Base-by-base conservation (phyloP, 2,113 vertebrate genomes). In the Entomyzon cyanotis region DNA sequence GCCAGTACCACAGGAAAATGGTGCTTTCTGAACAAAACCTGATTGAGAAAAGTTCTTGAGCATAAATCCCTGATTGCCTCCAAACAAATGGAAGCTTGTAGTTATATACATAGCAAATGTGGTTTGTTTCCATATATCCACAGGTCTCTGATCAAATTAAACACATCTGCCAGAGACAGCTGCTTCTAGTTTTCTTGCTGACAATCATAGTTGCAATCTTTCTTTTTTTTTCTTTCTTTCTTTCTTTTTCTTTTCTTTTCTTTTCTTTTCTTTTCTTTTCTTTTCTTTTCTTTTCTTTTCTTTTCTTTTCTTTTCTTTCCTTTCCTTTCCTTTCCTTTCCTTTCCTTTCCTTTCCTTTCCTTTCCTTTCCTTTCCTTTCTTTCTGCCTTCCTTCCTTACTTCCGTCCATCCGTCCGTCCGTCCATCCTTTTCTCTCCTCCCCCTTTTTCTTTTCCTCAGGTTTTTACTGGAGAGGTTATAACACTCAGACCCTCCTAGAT, bases 91-190 rank as follows among this genome's bases (percentile, higher is more conserved):
- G 27, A 90, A 85, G 21, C 27, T 63, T 91, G 23, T 44, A 28
- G 59, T 91, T 73, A 94, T 95, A 88, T 77, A 88, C 42, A 67
- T 37, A 59, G 67, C 47, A 93, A 85, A 64, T 63, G 70, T 88
- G 67, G 33, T 70, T 85, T 83, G 89, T 83, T 94, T 96, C 67
- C 78, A 95, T 94, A 94, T 81, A 89, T 73, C 73, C 53, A 64
- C 41, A 91, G 65, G 41, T 67, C 56, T 84, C 74, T 93, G 77
- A 94, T 69, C 46, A 63, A 95, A 96, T 55, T 52, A 94, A 96
- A 75, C 41, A 52, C 2, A 20, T 94, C 84, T 93, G 81, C 78
- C 70, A 87, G 74, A 93, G 81, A 95, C 81, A 96, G 87, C 70
- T 95, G 69, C 84, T 58, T 84, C 87, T 35, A 74, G 59, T 93